Evolutionary conservation across 2,888 invertebrate genomes (phyloP).

Genomic region (Congeria kusceri): DNA sequence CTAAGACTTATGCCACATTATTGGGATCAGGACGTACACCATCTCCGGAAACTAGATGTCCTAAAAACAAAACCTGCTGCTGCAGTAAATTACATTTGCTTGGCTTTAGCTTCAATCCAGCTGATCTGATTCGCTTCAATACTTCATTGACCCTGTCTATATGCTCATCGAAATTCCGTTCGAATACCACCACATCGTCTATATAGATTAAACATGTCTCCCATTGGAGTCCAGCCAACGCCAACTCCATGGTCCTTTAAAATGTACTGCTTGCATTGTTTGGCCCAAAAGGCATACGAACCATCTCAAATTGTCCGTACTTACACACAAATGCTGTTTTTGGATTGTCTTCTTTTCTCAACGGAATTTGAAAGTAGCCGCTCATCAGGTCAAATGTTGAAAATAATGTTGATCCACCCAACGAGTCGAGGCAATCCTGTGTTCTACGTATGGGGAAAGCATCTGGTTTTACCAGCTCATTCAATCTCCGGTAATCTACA

Average conservation of each 20-base stretch:
- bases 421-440: background rate
- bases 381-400: background rate
- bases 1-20: background rate
- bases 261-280: background rate
- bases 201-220: background rate
- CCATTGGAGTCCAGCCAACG: background rate
- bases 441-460: background rate
- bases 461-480: slow-evolving; percentile 2
- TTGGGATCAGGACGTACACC: background rate
- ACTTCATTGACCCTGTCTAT: background rate
- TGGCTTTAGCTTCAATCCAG: background rate
- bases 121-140: background rate
- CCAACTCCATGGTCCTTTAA: background rate
- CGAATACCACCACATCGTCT: background rate
- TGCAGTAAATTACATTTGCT: background rate
- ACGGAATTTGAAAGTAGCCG: background rate
- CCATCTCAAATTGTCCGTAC: background rate
- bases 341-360: background rate
- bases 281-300: background rate
- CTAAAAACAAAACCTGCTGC: background rate
- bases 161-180: background rate
- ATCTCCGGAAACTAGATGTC: background rate
- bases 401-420: background rate
- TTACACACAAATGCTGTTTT: slow-evolving; percentile 2
- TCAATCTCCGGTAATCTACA: background rate